Conservation (phyloP, 2,113 vertebrate genomes). For the Microtus richardsoni region DNA sequence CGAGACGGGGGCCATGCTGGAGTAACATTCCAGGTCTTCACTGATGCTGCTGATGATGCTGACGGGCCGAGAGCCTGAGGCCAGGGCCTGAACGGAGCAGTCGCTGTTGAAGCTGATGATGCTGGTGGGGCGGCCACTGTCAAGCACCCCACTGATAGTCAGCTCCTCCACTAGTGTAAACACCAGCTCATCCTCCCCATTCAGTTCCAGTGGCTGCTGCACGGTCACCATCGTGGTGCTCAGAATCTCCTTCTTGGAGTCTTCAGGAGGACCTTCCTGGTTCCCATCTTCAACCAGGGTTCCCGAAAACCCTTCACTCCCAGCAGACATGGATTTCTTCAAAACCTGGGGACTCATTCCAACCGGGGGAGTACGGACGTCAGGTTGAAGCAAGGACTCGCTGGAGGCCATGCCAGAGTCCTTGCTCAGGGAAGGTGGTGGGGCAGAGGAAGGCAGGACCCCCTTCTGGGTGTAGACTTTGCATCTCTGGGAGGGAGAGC, state of each 20-base stretch:
- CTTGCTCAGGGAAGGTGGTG: constrained; percentile 88
- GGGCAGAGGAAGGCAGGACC: constrained; percentile 90
- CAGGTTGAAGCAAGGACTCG: constrained; percentile 90
- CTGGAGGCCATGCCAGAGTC: constrained; percentile 88
- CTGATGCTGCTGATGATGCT: constrained; percentile 96
- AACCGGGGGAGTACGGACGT: constrained; percentile 93
- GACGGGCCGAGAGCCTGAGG: constrained; percentile 91
- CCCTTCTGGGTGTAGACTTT: constrained; percentile 99
- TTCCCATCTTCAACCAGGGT: constrained; percentile 82
- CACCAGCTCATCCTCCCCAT: constrained; percentile 92
- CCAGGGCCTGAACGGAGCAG: constrained; percentile 91
- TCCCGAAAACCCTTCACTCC: constrained; percentile 89
- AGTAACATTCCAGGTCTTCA: constrained; percentile 90
- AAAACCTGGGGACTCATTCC: constrained; percentile 95
- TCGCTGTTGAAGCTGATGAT: constrained; percentile 96
- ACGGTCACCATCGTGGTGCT: constrained; percentile 92
- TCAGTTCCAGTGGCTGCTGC: constrained; percentile 90
- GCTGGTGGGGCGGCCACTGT: constrained; percentile 92
- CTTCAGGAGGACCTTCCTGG: constrained; percentile 83
- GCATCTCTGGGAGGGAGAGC: constrained; percentile 96
- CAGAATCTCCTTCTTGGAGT: constrained; percentile 90
- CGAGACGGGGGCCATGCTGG: constrained; percentile 89
- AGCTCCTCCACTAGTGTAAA: constrained; percentile 92
- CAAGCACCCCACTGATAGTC: constrained; percentile 91
- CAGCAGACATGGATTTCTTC: constrained; percentile 90